Percentiles rank a stretch among this genome's conserved stretches.
Conservation (phyloP, 2,888 invertebrate species). For the Leptinotarsa rubiginosa region DNA sequence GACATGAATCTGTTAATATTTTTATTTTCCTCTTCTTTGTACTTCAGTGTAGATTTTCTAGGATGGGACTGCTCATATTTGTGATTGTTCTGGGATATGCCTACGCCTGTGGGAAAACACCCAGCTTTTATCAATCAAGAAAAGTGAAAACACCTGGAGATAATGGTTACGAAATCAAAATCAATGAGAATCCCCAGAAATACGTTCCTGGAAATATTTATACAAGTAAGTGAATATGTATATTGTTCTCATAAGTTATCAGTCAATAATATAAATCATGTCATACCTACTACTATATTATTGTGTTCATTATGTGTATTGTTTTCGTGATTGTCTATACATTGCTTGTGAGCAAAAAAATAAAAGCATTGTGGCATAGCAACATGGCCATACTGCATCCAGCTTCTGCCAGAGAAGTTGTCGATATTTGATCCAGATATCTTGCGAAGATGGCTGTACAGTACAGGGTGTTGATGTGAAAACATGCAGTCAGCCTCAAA, state of each 20-base stretch:
- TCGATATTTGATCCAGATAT: no score
- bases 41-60: background rate
- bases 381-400: no score
- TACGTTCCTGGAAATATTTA: conserved; percentile 88
- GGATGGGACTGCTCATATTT: conserved; percentile 30
- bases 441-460: no score
- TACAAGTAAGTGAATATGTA: conserved; percentile 71
- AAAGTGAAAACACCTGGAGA: conserved; percentile 79
- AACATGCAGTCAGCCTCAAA: no score
- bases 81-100: conserved; percentile 33
- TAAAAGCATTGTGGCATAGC: no score
- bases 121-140: conserved; percentile 66
- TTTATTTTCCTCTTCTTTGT: conserved; percentile 3
- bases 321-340: no score
- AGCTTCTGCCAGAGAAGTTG: no score
- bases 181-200: conserved; percentile 83
- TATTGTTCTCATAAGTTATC: background rate
- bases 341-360: no score
- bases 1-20: conserved; percentile 3
- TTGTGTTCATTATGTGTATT: no score
- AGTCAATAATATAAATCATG: no score
- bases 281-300: no score
- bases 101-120: conserved; percentile 59
- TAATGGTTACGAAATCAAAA: conserved; percentile 85
- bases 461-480: no score